phyloP scores from a whole-genome alignment of 2,888 invertebrate genomes.

The Amphipyra tragopoginis region DNA sequence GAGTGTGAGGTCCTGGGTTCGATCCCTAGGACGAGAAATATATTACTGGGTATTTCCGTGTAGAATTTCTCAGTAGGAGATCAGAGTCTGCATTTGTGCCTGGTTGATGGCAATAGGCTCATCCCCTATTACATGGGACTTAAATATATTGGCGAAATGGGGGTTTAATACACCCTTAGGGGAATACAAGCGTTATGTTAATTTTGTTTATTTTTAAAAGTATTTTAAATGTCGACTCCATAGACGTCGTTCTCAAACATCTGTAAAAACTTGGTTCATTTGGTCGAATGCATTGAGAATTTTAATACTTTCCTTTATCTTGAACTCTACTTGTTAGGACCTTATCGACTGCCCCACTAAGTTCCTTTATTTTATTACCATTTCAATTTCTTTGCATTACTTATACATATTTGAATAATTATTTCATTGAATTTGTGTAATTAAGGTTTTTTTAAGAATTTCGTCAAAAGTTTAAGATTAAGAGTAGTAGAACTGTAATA shows the following conservation, averaged over 20 bases:
- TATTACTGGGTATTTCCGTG: too few species aligned
- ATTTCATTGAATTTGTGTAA: slow-evolving; percentile 6
- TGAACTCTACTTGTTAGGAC: slow-evolving; percentile 83
- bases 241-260: slow-evolving; percentile 66
- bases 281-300: slow-evolving; percentile 87
- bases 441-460: not conserved
- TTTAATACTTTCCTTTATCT: slow-evolving; percentile 86
- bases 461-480: not conserved
- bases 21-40: too few species aligned
- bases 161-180: too few species aligned
- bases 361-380: slow-evolving; percentile 58
- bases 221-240: slow-evolving; percentile 62
- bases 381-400: slow-evolving; percentile 46
- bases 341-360: slow-evolving; percentile 65
- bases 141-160: too few species aligned
- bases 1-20: too few species aligned
- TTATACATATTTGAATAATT: slow-evolving; percentile 38
- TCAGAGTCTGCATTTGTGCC: too few species aligned
- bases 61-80: too few species aligned
- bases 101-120: too few species aligned
- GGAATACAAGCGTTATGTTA: too few species aligned
- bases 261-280: slow-evolving; percentile 88
- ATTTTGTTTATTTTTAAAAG: not conserved
- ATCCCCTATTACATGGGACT: too few species aligned
- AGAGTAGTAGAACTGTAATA: too few species aligned